These are phyloP conservation scores for Acheta domesticus DNA, from an alignment of 2,888 invertebrate genomes.

Conservation along the genomic window DNA sequence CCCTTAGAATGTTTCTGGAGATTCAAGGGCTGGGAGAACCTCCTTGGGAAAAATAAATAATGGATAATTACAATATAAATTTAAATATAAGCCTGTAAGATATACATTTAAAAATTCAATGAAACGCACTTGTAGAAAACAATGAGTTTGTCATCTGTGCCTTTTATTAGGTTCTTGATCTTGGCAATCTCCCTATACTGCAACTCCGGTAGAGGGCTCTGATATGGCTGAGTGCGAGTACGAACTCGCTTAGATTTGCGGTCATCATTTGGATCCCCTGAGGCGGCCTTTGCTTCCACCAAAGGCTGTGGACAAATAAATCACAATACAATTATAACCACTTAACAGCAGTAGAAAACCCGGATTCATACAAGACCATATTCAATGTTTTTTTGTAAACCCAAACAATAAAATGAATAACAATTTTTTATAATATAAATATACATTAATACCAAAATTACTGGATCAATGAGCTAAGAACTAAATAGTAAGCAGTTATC, in stretches of 20 bases:
- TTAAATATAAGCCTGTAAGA: no score
- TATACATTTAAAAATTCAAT: neutral
- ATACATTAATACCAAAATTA: no score
- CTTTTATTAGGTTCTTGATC: slow-evolving; percentile 50
- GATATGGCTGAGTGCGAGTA: slow-evolving; percentile 73
- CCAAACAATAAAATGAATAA: neutral
- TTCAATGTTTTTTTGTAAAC: slow-evolving; percentile 22
- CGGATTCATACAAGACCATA: neutral
- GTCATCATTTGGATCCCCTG: slow-evolving; percentile 43
- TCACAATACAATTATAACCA: neutral
- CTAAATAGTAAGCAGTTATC: no score
- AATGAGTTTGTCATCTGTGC: slow-evolving; percentile 73
- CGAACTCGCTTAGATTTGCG: slow-evolving; percentile 56
- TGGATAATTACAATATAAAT: no score
- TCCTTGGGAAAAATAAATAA: no score
- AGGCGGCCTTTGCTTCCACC: slow-evolving; percentile 45
- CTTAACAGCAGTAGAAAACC: neutral
- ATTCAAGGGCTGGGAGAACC: no score
- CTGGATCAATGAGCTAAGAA: no score
- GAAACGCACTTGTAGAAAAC: slow-evolving; percentile 77
- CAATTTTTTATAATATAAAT: no score
- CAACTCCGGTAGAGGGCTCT: slow-evolving; percentile 76
- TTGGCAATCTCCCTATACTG: slow-evolving; percentile 60
- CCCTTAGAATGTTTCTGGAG: no score
- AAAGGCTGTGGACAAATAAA: slow-evolving; percentile 34